These are phyloP conservation scores for Listronotus oregonensis DNA, from an alignment of 1,140 invertebrate genomes.

Conservation along the genomic window DNA sequence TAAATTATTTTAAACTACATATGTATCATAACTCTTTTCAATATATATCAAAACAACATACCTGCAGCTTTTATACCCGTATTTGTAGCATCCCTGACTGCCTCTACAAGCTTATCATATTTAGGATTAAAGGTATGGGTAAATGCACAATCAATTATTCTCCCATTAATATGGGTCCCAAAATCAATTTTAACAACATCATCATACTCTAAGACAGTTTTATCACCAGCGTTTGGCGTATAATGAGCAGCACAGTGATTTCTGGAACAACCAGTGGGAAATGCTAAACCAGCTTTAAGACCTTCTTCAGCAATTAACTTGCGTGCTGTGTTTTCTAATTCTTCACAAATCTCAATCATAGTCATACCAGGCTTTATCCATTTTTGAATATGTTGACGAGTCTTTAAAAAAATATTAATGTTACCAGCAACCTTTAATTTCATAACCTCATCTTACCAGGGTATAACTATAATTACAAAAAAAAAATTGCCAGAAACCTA, in stretches of 20 bases:
- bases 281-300: slow-evolving; percentile 94
- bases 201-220: slow-evolving; percentile 91
- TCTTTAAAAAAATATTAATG: slow-evolving; percentile 56
- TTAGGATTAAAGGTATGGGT: slow-evolving; percentile 96
- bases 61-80: slow-evolving; percentile 84
- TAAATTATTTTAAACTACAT: no score
- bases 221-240: slow-evolving; percentile 97
- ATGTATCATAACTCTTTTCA: no score
- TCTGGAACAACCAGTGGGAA: slow-evolving; percentile 97
- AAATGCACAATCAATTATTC: slow-evolving; percentile 99
- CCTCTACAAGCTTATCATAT: slow-evolving; percentile 94
- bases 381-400: slow-evolving; percentile 84
- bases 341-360: slow-evolving; percentile 99
- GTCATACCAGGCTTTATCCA: slow-evolving; percentile 98
- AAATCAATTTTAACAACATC: slow-evolving; percentile 99
- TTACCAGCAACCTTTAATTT: background rate
- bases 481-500: no score
- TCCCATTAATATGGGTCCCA: slow-evolving; percentile 98
- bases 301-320: slow-evolving; percentile 94
- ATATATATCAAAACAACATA: slow-evolving; percentile 27
- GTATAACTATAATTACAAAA: no score
- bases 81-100: slow-evolving; percentile 96
- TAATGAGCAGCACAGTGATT: slow-evolving; percentile 99
- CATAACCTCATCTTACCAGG: no score
- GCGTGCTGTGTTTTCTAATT: slow-evolving; percentile 89